A percentile compares a stretch with the other conserved stretches of the same genome.
Conservation (phyloP, 2,113 vertebrate genomes). For the Etheostoma spectabile region DNA sequence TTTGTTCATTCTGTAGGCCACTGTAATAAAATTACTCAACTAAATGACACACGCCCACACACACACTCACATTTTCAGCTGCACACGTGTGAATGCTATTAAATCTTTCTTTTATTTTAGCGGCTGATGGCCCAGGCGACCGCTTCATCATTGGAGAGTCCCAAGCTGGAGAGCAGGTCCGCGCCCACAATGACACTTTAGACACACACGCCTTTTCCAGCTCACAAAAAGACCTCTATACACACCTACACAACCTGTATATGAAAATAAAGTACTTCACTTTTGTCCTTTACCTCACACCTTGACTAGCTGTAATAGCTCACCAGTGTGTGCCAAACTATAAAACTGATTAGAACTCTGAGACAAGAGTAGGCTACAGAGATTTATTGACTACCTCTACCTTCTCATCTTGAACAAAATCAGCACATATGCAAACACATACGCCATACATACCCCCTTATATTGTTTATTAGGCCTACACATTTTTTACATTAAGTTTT, state of each 20-base stretch:
- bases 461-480: background rate
- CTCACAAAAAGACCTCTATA: background rate
- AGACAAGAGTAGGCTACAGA: constrained; percentile 31
- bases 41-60: constrained; percentile 40
- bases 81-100: constrained; percentile 28
- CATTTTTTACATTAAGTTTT: background rate
- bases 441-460: background rate
- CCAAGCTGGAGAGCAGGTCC: constrained; percentile 98
- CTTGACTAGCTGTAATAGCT: constrained; percentile 49
- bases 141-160: constrained; percentile 99
- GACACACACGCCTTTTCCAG: constrained; percentile 4
- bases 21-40: constrained; percentile 51
- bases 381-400: constrained; percentile 12
- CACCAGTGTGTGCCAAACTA: constrained; percentile 43
- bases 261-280: constrained; percentile 48
- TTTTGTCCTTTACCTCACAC: constrained; percentile 41
- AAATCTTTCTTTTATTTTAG: constrained; percentile 82
- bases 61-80: constrained; percentile 7
- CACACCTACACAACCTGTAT: constrained; percentile 15
- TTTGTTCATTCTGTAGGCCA: constrained; percentile 35
- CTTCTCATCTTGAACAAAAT: constrained; percentile 14
- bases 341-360: constrained; percentile 45
- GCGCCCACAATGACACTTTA: constrained; percentile 37
- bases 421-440: constrained; percentile 11
- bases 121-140: constrained; percentile 98